Percentiles rank a stretch among this genome's conserved stretches.
These are phyloP conservation scores for Tetragonisca angustula DNA, from an alignment of 2,888 invertebrate genomes.

Conservation along the genomic window DNA sequence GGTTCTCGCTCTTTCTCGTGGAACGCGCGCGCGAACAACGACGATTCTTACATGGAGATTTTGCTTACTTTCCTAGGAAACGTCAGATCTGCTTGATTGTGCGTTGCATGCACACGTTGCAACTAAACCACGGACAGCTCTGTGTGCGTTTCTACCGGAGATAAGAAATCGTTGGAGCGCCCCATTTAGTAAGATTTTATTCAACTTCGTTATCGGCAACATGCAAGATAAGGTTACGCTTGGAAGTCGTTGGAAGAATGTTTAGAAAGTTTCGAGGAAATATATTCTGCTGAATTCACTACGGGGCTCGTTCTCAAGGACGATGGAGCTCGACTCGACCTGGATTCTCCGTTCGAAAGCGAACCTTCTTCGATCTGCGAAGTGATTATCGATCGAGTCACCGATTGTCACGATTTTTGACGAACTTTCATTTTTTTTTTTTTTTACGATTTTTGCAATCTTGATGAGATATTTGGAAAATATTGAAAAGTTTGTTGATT, in stretches of 20 bases:
- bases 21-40: neutral
- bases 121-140: neutral
- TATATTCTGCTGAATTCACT: conserved; percentile 17
- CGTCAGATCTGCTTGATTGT: neutral
- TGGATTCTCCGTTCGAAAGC: conserved; percentile 5
- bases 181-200: neutral
- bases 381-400: neutral
- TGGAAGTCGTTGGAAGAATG: neutral
- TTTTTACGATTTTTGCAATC: no score
- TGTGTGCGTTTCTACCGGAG: neutral
- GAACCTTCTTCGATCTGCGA: neutral
- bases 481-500: no score
- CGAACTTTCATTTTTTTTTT: neutral
- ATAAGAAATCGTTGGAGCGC: neutral
- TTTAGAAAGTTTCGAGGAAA: conserved; percentile 4
- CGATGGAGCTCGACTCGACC: conserved; percentile 43
- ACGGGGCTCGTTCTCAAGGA: conserved; percentile 59
- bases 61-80: neutral
- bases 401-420: neutral
- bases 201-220: neutral
- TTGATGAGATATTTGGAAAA: no score
- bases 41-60: neutral
- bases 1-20: neutral
- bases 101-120: neutral
- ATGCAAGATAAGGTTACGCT: neutral